phyloP scores from a whole-genome alignment of 2,113 vertebrate species.

The Phocoena phocoena region DNA sequence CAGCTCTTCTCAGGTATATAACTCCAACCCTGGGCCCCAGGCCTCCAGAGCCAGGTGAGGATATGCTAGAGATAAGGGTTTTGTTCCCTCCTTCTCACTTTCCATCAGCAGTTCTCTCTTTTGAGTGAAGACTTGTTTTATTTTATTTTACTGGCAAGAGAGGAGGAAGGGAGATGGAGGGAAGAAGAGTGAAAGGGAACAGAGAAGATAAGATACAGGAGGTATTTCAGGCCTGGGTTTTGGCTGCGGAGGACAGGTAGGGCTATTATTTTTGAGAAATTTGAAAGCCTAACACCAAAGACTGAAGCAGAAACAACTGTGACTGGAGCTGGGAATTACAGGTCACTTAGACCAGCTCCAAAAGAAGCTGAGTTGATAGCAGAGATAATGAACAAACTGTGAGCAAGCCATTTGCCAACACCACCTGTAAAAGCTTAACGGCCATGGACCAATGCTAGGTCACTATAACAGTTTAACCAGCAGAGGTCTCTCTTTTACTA shows the following conservation, averaged over 20 bases:
- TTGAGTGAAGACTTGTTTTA: neutral
- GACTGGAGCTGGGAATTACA: neutral
- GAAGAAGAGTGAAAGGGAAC: neutral
- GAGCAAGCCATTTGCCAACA: neutral
- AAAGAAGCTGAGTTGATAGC: neutral
- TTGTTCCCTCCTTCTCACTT: neutral
- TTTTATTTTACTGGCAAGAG: neutral
- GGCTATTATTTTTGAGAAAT: constrained; percentile 1
- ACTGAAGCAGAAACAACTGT: neutral
- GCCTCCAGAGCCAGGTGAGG: neutral
- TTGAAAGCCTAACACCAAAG: neutral
- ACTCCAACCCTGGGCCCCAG: neutral
- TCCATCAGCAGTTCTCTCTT: neutral
- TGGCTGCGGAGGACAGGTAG: neutral
- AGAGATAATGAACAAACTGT: neutral
- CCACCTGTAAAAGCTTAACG: neutral
- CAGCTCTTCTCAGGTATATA: neutral
- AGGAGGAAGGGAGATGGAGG: neutral
- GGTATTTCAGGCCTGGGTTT: neutral
- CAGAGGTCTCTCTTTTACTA: constrained; percentile 84
- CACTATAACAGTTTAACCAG: constrained; percentile 68
- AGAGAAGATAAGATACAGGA: neutral
- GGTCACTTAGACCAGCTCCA: neutral
- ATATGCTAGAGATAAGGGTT: neutral
- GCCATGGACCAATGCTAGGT: neutral